Conservation (phyloP, 2,888 invertebrate species). For the Portevinia maculata region DNA sequence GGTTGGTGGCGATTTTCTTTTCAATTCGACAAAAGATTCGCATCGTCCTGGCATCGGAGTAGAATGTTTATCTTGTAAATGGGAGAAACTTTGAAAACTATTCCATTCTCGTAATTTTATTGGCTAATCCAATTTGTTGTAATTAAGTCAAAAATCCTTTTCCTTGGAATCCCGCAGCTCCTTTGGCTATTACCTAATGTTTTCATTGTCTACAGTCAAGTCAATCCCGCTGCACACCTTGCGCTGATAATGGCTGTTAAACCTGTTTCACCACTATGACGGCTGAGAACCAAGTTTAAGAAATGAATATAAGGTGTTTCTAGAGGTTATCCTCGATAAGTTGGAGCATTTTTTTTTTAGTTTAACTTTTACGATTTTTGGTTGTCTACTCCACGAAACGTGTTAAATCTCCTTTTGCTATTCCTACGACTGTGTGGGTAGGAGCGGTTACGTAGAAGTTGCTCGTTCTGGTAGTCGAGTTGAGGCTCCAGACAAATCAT, state of each 20-base stretch:
- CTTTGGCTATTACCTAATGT: constrained; percentile 42
- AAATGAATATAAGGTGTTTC: constrained; percentile 51
- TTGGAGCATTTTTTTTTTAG: constrained; percentile 35
- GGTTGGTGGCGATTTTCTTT: constrained; percentile 61
- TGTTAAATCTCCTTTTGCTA: constrained; percentile 26
- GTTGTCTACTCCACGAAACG: constrained; percentile 46
- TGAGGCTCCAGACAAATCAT: constrained; percentile 10
- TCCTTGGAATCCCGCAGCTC: constrained; percentile 55
- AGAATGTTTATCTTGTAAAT: constrained; percentile 74
- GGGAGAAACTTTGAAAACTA: constrained; percentile 72
- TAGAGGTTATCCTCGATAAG: constrained; percentile 51
- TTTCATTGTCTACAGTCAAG: constrained; percentile 28
- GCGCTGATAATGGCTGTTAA: constrained; percentile 37
- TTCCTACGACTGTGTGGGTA: not conserved
- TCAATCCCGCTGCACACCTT: constrained; percentile 12
- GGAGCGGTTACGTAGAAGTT: constrained; percentile 16
- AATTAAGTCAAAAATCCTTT: constrained; percentile 75
- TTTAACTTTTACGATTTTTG: constrained; percentile 62
- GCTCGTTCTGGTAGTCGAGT: constrained; percentile 6
- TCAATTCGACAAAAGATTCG: constrained; percentile 45
- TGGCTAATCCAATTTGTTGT: constrained; percentile 75
- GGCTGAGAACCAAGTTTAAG: constrained; percentile 24
- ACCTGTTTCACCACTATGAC: constrained; percentile 4
- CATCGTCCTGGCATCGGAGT: constrained; percentile 27
- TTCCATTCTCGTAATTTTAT: constrained; percentile 74